Conservation (phyloP, 2,113 vertebrate species). For the Motacilla alba region DNA sequence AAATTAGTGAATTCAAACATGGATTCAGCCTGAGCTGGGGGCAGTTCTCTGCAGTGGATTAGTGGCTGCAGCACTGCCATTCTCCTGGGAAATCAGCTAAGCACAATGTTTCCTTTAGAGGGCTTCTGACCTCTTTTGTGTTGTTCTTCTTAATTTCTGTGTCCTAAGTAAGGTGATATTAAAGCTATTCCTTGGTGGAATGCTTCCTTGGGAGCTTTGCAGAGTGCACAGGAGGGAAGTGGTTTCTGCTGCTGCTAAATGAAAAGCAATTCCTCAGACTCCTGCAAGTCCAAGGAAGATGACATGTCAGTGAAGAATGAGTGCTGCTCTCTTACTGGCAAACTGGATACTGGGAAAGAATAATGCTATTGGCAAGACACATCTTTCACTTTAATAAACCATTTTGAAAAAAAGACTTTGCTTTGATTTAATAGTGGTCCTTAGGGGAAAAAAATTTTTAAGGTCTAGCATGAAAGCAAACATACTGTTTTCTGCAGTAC, state of each 20-base stretch:
- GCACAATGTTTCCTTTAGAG: background rate
- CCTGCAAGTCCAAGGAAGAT: background rate
- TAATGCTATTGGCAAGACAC: background rate
- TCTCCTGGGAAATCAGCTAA: constrained; percentile 14
- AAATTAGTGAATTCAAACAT: background rate
- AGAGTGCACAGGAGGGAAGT: background rate
- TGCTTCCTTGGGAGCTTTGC: background rate
- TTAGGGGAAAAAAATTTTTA: background rate
- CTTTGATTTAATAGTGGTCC: background rate
- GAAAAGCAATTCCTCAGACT: background rate
- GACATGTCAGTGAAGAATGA: background rate
- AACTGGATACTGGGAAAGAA: background rate
- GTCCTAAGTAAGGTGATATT: constrained; percentile 17
- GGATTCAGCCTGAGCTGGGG: background rate
- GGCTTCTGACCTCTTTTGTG: constrained; percentile 44
- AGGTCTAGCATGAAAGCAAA: background rate
- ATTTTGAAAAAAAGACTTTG: background rate
- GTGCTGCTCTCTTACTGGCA: background rate
- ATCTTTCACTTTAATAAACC: background rate
- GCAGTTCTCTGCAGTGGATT: background rate
- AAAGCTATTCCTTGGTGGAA: background rate
- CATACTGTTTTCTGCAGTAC: background rate
- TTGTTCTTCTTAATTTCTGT: constrained; percentile 5
- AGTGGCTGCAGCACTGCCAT: background rate
- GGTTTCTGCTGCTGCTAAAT: background rate